Conservation (phyloP, 2,888 invertebrate genomes). For the Drosophila meridionalis region DNA sequence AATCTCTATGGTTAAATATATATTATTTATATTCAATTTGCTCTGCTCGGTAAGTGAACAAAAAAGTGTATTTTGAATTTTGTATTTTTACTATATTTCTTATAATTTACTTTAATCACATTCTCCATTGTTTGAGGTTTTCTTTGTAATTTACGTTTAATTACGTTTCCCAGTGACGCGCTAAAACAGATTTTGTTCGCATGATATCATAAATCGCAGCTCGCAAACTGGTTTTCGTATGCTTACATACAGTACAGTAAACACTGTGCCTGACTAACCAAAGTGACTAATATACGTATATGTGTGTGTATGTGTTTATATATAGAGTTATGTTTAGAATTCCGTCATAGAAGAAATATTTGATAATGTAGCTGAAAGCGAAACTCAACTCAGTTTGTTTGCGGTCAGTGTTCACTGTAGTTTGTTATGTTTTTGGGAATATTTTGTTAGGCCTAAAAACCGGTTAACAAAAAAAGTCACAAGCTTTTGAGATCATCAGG, state of each 20-base stretch:
- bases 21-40: constrained; percentile 92
- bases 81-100: not conserved
- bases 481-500: constrained; percentile 46
- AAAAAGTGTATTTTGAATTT: not conserved
- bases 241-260: constrained; percentile 17
- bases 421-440: constrained; percentile 10
- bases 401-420: constrained; percentile 32
- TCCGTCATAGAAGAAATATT: not conserved
- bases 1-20: constrained; percentile 92
- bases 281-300: not conserved
- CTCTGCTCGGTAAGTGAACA: constrained; percentile 90
- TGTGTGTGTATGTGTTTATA: no score
- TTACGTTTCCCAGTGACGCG: constrained; percentile 15
- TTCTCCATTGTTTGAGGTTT: constrained; percentile 1
- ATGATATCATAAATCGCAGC: constrained; percentile 60
- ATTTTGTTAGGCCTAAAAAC: constrained; percentile 37
- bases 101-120: not conserved
- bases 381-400: not conserved
- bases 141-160: constrained; percentile 3
- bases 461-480: constrained; percentile 42
- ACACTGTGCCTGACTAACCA: not conserved
- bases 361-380: not conserved
- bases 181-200: constrained; percentile 25
- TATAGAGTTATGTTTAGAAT: not conserved
- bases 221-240: constrained; percentile 58